phyloP scores from a whole-genome alignment of 2,797 vertebrate genomes.

The Oreochromis mossambicus region DNA sequence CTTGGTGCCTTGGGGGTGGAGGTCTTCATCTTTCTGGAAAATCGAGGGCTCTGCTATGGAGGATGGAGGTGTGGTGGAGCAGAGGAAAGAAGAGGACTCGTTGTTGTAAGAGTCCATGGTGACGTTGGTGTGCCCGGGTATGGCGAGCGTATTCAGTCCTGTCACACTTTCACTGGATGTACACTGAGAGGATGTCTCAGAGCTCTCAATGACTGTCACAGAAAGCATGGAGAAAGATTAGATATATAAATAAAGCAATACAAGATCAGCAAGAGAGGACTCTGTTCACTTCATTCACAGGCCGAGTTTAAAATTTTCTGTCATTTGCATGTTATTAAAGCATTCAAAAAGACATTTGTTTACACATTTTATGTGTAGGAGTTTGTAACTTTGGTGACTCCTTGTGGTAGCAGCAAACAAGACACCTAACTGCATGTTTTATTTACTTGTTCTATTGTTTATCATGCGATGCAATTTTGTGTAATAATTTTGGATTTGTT shows the following conservation, averaged over 20 bases:
- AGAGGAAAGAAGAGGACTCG: constrained; percentile 59
- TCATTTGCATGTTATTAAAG: background rate
- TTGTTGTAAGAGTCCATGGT: constrained; percentile 63
- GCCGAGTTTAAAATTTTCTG: background rate
- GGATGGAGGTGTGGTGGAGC: constrained; percentile 54
- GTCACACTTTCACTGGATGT: constrained; percentile 73
- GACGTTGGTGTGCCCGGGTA: constrained; percentile 33
- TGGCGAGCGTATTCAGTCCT: constrained; percentile 50
- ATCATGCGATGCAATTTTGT: background rate
- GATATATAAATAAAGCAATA: background rate
- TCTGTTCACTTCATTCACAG: background rate
- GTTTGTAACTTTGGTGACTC: background rate
- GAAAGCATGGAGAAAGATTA: background rate
- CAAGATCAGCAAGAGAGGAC: background rate
- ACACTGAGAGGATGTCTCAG: constrained; percentile 77
- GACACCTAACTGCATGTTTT: background rate
- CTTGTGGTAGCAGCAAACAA: constrained; percentile 18
- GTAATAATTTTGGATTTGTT: background rate
- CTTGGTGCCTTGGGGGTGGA: constrained; percentile 62
- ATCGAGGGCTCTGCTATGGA: constrained; percentile 45
- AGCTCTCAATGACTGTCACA: constrained; percentile 72
- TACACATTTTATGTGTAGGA: background rate
- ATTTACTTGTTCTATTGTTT: background rate
- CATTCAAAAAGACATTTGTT: background rate
- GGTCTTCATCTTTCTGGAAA: constrained; percentile 70